phyloP scores from a whole-genome alignment of 2,113 vertebrate genomes.

The Perca flavescens region DNA sequence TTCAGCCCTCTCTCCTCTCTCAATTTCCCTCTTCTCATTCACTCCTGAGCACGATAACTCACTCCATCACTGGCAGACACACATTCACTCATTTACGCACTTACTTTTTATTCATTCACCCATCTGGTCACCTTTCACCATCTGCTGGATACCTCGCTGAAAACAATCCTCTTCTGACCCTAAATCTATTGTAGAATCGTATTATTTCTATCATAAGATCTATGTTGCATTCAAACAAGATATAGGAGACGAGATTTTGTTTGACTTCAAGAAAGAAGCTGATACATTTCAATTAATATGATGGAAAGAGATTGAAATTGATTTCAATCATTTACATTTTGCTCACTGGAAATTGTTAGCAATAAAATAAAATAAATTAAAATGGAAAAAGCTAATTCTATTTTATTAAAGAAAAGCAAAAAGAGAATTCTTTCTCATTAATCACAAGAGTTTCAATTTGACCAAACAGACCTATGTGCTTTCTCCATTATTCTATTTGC shows the following conservation, averaged over 20 bases:
- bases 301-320: neutral
- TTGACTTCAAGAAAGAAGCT: neutral
- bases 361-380: neutral
- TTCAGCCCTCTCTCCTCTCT: conserved; percentile 42
- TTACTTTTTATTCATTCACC: conserved; percentile 23
- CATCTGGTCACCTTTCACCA: conserved; percentile 3
- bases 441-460: conserved; percentile 1
- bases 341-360: too few relatives aligned
- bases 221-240: neutral
- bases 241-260: too few relatives aligned
- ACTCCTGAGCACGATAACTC: conserved; percentile 37
- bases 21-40: conserved; percentile 45
- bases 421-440: neutral
- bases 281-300: neutral
- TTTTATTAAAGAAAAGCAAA: neutral
- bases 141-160: neutral
- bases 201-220: neutral
- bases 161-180: conserved; percentile 26
- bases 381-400: neutral
- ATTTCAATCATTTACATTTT: neutral
- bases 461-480: neutral
- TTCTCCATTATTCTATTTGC: conserved; percentile 12
- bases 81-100: conserved; percentile 31
- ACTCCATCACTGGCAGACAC: conserved; percentile 50
- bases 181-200: neutral